phyloP scores from a whole-genome alignment of 2,888 invertebrate genomes.

The Mythimna pallens region DNA sequence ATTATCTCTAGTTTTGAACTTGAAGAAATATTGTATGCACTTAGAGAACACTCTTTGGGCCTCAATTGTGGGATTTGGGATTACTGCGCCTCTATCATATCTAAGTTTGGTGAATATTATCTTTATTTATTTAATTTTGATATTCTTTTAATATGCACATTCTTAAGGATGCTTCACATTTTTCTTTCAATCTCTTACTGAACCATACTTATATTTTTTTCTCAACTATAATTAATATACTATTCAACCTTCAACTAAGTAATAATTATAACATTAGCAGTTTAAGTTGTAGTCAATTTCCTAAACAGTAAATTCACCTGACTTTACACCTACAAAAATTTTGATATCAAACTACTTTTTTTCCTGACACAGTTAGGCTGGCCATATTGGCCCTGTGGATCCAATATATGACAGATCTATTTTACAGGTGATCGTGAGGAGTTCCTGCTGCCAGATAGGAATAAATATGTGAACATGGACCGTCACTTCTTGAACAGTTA shows the following conservation, averaged over 20 bases:
- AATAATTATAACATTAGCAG: neutral
- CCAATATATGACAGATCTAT: neutral
- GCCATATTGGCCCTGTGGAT: neutral
- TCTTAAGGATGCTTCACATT: neutral
- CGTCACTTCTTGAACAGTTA: constrained; percentile 92
- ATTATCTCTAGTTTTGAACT: constrained; percentile 92
- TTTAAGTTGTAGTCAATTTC: neutral
- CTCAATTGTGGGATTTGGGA: constrained; percentile 95
- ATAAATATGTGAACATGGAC: constrained; percentile 92
- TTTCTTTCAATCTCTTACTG: neutral
- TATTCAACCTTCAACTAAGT: neutral
- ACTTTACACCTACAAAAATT: neutral
- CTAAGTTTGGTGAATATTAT: constrained; percentile 90
- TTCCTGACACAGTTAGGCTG: neutral
- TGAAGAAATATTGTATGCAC: constrained; percentile 92
- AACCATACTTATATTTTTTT: neutral
- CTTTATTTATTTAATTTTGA: constrained; percentile 18
- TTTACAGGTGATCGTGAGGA: constrained; percentile 88
- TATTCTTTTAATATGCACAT: neutral
- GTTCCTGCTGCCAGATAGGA: constrained; percentile 92
- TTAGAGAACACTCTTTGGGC: constrained; percentile 92
- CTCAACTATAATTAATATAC: neutral
- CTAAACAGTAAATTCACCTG: neutral
- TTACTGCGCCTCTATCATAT: constrained; percentile 92
- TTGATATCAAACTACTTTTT: neutral